Conservation (phyloP, 2,113 vertebrate genomes). For the Centropus bengalensis region DNA sequence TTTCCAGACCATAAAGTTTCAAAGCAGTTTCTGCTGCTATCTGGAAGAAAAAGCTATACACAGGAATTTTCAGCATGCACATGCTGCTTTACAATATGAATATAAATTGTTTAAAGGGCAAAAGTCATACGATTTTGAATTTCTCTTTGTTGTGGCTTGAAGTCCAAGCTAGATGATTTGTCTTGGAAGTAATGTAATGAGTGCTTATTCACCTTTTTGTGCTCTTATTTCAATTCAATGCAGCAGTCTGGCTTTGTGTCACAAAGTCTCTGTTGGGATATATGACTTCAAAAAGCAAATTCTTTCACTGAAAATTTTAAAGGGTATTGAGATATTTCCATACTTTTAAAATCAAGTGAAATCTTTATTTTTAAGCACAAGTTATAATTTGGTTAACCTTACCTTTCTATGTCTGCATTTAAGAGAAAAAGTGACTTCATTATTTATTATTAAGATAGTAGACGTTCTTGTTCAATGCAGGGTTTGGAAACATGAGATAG, state of each 20-base stretch:
- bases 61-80: background rate
- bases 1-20: background rate
- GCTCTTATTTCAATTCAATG: background rate
- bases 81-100: background rate
- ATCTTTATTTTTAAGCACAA: background rate
- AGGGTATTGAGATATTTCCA: background rate
- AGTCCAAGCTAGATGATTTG: background rate
- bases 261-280: background rate
- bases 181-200: background rate
- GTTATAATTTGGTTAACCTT: constrained; percentile 1
- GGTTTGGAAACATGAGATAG: background rate
- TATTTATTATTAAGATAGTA: background rate
- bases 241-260: background rate
- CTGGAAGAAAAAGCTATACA: background rate
- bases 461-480: background rate
- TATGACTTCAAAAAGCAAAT: background rate
- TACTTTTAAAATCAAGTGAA: background rate
- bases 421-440: background rate
- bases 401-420: background rate
- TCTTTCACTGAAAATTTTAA: background rate
- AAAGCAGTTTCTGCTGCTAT: background rate
- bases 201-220: background rate
- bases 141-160: background rate
- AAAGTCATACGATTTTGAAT: background rate
- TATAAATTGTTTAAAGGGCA: background rate